Conservation (phyloP, 64 coral and sea anemone species). For the Acropora yongei region DNA sequence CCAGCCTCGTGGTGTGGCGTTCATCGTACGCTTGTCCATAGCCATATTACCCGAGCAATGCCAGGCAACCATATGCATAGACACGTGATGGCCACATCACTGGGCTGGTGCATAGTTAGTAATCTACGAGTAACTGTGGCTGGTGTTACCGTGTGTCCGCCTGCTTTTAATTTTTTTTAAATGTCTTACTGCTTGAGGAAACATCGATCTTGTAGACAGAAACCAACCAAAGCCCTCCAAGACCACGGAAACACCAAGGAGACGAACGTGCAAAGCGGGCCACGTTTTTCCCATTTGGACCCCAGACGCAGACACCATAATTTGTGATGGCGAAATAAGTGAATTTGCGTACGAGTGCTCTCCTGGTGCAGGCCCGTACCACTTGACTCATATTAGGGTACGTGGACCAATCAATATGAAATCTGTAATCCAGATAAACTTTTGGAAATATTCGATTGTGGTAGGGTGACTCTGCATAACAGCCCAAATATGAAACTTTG, state of each 20-base stretch:
- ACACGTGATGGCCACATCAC: no score
- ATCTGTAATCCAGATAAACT: conserved; percentile 72
- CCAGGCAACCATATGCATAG: no score
- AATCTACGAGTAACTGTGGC: no score
- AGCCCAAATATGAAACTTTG: conserved; percentile 43
- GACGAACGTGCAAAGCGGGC: conserved; percentile 7
- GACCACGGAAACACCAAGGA: conserved; percentile 49
- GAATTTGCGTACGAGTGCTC: conserved; percentile 37
- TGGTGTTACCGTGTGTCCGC: no score
- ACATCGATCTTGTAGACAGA: conserved; percentile 56
- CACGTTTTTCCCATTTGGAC: conserved; percentile 20
- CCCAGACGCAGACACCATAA: conserved; percentile 73
- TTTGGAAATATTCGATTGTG: conserved; percentile 17
- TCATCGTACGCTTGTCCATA: no score
- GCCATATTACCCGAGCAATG: no score
- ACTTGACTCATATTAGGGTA: conserved; percentile 72
- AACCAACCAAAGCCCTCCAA: conserved; percentile 58
- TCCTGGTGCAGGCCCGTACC: conserved; percentile 57
- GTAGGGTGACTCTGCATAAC: conserved; percentile 35
- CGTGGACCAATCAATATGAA: conserved; percentile 65
- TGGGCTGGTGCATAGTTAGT: no score
- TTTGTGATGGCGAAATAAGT: conserved; percentile 79
- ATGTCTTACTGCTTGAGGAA: conserved; percentile 21
- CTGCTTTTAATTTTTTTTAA: no score
- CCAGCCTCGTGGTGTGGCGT: no score